Base-by-base conservation (phyloP, 2,888 invertebrate species). In the Cerastis rubricosa region DNA sequence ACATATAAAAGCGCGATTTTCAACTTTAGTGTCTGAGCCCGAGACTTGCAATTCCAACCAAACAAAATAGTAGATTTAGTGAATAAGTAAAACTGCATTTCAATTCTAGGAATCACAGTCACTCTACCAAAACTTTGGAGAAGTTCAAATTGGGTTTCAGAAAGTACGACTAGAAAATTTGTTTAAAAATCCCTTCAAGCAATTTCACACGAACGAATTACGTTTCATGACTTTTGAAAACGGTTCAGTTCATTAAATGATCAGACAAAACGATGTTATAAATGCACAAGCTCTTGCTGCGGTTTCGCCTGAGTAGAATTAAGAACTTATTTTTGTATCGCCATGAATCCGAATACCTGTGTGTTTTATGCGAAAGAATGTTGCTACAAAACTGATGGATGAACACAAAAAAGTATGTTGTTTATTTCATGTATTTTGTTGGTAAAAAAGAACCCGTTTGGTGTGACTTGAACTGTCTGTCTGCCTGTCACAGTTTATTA, bases 151-250 rank as follows among this genome's bases (percentile, higher is more conserved):
- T 17, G 49, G 29, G 6, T n/a, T 49, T 49, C 43, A 35, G 43
- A 51, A 11, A 9, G 49, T 0, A n/a, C 1, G 2, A 57, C 57
- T 8, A 22, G 5, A 29, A 29, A 49, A 45, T 47, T 29, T 35
- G 4, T 49, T 49, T 43, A 3, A 49, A 76, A 76, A 76, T 12
- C n/a, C 54, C 17, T n/a, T 29, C 8, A 19, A 72, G 54, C 47
- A 9, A 7, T 74, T 76, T 22, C 63, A 40, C 17, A 22, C 25
- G 17, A 66, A 54, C 12, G 6, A 78, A 79, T 49, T n/a, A 79
- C 47, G 19, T 78, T 78, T n/a, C 35, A 35, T 40, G 35, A 12
- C 35, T 59, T 78, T 25, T 66, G 12, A 61, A 66, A 75, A 54
- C 9, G 11, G 19, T 51, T 17, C 54, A 17, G 54, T 66, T 67